Conservation (phyloP, 92 coral and sea anemone genomes). For the Palythoa grandiflora region DNA sequence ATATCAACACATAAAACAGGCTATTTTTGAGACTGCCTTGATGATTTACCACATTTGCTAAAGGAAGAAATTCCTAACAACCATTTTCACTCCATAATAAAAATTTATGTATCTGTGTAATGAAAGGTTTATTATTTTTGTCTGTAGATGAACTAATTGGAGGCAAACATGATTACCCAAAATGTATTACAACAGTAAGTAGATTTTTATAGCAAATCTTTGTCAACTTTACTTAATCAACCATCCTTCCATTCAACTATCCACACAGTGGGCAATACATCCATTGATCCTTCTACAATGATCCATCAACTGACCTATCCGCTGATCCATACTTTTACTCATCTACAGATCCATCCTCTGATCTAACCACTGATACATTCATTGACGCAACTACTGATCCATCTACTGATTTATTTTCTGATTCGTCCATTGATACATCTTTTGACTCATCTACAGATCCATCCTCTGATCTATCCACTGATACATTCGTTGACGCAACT, state of each 20-base stretch:
- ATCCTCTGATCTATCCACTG: not conserved
- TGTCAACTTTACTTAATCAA: not conserved
- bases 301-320: not conserved
- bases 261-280: not conserved
- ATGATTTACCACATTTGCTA: no score
- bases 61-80: no score
- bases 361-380: not conserved
- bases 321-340: not conserved
- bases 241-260: not conserved
- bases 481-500: not conserved
- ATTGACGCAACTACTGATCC: not conserved
- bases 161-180: slow-evolving; percentile 84
- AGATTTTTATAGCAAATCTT: no score
- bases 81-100: not conserved
- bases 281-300: not conserved
- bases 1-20: no score
- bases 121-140: not conserved
- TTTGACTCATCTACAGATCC: not conserved
- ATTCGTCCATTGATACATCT: not conserved
- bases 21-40: no score
- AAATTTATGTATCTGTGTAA: not conserved
- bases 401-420: not conserved
- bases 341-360: not conserved
- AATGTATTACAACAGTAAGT: slow-evolving; percentile 78
- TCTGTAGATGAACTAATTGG: slow-evolving; percentile 81